A percentile compares a stretch with the other conserved stretches of the same genome.
These are phyloP conservation scores for Datnioides undecimradiatus DNA, from an alignment of 2,113 vertebrate genomes.

Conservation along the genomic window DNA sequence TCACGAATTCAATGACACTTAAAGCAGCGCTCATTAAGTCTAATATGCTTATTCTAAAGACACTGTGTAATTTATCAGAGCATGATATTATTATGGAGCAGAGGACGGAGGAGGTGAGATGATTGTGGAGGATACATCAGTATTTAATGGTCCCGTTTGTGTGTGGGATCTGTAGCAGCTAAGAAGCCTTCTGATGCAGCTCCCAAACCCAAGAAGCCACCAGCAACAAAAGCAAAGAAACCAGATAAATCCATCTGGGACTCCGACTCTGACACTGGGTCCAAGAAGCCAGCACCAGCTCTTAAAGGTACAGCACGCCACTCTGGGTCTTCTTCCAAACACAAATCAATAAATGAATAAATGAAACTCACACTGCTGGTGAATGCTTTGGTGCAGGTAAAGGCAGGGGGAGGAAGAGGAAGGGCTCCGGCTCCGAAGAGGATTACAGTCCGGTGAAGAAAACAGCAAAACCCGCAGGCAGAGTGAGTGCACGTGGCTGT, in stretches of 20 bases:
- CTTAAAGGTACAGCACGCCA: slow-evolving; percentile 85
- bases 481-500: slow-evolving; percentile 77
- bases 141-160: neutral
- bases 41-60: neutral
- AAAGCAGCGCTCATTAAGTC: neutral
- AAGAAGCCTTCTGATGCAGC: slow-evolving; percentile 86
- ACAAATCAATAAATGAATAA: neutral
- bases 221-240: slow-evolving; percentile 91
- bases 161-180: slow-evolving; percentile 70
- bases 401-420: slow-evolving; percentile 95
- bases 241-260: slow-evolving; percentile 92
- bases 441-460: slow-evolving; percentile 94
- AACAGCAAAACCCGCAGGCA: slow-evolving; percentile 81
- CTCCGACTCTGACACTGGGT: slow-evolving; percentile 92
- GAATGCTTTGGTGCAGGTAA: slow-evolving; percentile 82
- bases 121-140: neutral
- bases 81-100: neutral
- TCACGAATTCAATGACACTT: neutral
- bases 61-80: neutral
- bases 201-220: slow-evolving; percentile 90
- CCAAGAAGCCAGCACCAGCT: slow-evolving; percentile 86
- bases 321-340: too few species aligned
- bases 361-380: neutral
- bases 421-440: slow-evolving; percentile 94
- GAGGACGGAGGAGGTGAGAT: neutral